Evolutionary conservation across 2,113 vertebrate species (phyloP), one percentile per base, ranked within the genome.

Genomic region (Xenopus laevis): DNA sequence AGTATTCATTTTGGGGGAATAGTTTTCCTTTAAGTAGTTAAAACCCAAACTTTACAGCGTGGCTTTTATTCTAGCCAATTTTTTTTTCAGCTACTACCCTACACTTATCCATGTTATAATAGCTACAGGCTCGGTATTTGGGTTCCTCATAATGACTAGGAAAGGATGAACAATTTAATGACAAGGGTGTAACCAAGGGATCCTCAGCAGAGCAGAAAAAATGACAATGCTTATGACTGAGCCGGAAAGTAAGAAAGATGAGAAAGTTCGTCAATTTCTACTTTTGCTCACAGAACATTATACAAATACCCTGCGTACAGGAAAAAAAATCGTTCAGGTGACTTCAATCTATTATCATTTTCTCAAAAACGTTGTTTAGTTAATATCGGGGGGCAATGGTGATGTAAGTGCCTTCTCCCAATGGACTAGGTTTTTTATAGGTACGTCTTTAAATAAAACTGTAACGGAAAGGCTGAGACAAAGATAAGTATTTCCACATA

Each of bases 191-290:
- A 57, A 70, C 50, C 59, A 62, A 20, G n/a, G 47, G 58, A 68
- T 27, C 45, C 65, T 68, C 58, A 62, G 57, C 44, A 53, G 40
- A 21, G 63, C 6, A 20, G 52, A 73, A 55, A 68, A 63, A 57
- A 68, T 68, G 52, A 30, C 67, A 68, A 68, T 77, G 74, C 74
- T 70, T 77, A 70, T 77, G 53, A 70, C 58, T 57, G 46, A n/a
- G 27, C 59, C 45, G 66, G 20, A 77, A 57, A 44, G 47, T 47
- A 60, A 70, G 58, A 44, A 68, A 75, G 73, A 75, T 10, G 58
- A 68, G n/a, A 68, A 52, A 75, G 44, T 50, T 61, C 57, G 68
- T 27, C 58, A 44, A 40, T 65, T 30, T 72, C 60, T 40, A 46
- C 45, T 40, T 27, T 1, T 21, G 18, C 46, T 73, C 63, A 66